Evolutionary conservation across 2,888 invertebrate species (phyloP).

Genomic region (Nephrocerus scutellatus): DNA sequence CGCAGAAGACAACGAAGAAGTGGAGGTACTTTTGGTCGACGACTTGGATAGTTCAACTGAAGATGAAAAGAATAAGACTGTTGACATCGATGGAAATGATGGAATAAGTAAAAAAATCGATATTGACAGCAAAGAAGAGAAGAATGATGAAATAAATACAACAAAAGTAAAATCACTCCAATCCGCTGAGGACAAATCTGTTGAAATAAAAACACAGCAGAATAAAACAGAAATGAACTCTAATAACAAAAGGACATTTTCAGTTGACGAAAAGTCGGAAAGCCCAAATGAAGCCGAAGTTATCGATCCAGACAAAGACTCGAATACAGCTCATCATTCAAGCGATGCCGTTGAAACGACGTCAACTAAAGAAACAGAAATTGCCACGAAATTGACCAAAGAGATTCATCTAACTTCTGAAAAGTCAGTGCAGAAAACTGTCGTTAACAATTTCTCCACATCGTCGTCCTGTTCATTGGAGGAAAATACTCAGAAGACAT

Average conservation of each 20-base stretch:
- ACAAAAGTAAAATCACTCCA: not conserved
- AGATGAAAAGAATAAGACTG: slow-evolving; percentile 12
- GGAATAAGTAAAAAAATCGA: slow-evolving; percentile 6
- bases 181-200: not conserved
- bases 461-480: too few relatives aligned
- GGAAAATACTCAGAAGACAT: slow-evolving; percentile 6
- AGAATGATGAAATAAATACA: not conserved
- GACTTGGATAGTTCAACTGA: slow-evolving; percentile 23
- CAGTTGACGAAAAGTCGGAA: too few relatives aligned
- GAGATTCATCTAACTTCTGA: too few relatives aligned
- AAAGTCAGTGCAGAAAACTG: too few relatives aligned
- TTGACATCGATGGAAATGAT: not conserved
- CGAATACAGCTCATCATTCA: too few relatives aligned
- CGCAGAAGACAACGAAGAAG: slow-evolving; percentile 14
- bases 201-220: not conserved
- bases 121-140: not conserved
- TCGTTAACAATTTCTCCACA: too few relatives aligned
- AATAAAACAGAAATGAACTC: not conserved
- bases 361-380: too few relatives aligned
- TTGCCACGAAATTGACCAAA: too few relatives aligned
- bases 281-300: too few relatives aligned
- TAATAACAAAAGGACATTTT: too few relatives aligned
- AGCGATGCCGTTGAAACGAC: too few relatives aligned
- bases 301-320: too few relatives aligned
- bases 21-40: slow-evolving; percentile 21